Evolutionary conservation across 2,113 vertebrate species (phyloP), one percentile per base, ranked within the genome.

Genomic region (Columba janthina): DNA sequence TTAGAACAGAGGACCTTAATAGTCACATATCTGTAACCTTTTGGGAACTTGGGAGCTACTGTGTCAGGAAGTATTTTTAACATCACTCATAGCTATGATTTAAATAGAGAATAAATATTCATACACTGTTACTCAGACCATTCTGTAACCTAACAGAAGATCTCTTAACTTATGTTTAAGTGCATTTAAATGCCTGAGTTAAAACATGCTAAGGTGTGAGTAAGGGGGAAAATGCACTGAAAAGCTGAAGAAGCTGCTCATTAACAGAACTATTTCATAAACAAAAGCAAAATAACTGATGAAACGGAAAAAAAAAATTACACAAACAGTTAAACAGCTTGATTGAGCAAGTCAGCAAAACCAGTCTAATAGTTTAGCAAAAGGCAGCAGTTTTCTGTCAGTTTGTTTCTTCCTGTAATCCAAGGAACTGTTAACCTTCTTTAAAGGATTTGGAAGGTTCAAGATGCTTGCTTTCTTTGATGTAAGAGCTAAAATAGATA

Each of bases 31-130:
- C 38, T 60, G 18, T 86, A 94, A 85, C 53, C 51, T 79, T 83
- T 83, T 57, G 54, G 82, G 58, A 80, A 28, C 84, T 93, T 95
- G 53, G 56, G 42, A 78, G 29, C 17, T 87, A 48, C 34, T 53
- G 19, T 76, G 44, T 88, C 51, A 83, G 85, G 64, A 67, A 94
- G 38, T 89, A 64, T 72, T 91, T 89, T 67, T 89, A 94, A 87
- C 71, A 81, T 94, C 67, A 96, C 66, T 81, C 80, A 66, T 51
- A 71, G 62, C 29, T 75, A 51, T 88, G 57, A 67, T 93, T 96
- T 96, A 87, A 97, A 85, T 64, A 76, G 66, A 73, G 60, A 72
- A 69, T 73, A 58, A 78, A 85, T 92, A 85, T 87, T 54, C 53
- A 90, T 44, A 25, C 1, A 2, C n/a, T 67, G 42, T 72, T 82